phyloP scores from a whole-genome alignment of 2,797 vertebrate genomes.

The Erethizon dorsatum region DNA sequence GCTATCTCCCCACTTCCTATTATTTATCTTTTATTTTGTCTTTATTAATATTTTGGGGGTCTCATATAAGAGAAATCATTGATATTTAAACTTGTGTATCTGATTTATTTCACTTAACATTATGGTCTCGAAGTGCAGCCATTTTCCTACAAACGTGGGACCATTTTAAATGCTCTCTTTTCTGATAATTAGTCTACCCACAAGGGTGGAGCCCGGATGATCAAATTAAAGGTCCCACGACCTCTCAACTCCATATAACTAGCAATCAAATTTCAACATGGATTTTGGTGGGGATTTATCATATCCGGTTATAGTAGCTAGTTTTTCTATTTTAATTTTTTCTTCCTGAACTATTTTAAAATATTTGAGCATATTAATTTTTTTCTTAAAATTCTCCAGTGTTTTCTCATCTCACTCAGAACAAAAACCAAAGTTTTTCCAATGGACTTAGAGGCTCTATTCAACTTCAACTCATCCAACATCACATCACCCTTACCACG shows the following conservation, averaged over 20 bases:
- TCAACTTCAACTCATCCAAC: not conserved
- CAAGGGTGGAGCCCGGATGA: too few species aligned
- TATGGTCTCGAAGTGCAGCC: not conserved
- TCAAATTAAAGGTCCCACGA: not conserved
- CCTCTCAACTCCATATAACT: not conserved
- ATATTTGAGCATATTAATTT: not conserved
- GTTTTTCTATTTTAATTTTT: conserved; percentile 2
- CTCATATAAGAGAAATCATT: not conserved
- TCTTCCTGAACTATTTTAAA: not conserved
- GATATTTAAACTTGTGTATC: not conserved
- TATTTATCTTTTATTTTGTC: not conserved
- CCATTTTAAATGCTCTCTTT: not conserved
- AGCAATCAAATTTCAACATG: not conserved
- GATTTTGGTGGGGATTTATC: not conserved
- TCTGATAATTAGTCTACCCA: not conserved
- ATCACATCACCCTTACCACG: not conserved
- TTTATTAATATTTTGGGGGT: not conserved
- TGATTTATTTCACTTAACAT: not conserved
- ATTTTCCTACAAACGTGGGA: not conserved
- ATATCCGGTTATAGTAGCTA: not conserved
- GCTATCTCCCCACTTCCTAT: not conserved
- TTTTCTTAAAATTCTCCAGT: not conserved
- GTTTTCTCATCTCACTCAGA: not conserved
- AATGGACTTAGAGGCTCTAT: not conserved
- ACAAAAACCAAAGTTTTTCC: not conserved